Conservation (phyloP, 2,888 invertebrate genomes). For the Pristionchus maxplancki region DNA sequence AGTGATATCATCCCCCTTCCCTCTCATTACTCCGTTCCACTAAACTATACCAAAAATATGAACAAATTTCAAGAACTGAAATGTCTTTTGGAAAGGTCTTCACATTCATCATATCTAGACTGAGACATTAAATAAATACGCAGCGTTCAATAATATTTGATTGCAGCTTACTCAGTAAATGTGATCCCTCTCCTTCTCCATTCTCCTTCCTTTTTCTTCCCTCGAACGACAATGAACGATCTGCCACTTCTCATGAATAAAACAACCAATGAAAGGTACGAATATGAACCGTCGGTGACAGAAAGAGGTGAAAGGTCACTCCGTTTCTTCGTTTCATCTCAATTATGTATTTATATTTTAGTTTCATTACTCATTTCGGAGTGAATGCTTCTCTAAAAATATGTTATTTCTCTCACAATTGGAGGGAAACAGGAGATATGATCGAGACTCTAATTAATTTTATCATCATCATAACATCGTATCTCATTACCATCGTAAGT, state of each 20-base stretch:
- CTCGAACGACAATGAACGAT: slow-evolving; percentile 11
- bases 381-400: not conserved
- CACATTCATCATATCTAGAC: not conserved
- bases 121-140: too few species aligned
- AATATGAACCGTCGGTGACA: not conserved
- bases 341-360: not conserved
- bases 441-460: not conserved
- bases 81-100: not conserved
- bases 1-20: not conserved
- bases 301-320: not conserved
- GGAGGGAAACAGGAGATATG: slow-evolving; percentile 44
- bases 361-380: slow-evolving; percentile 17
- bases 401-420: slow-evolving; percentile 30
- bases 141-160: not conserved
- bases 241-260: not conserved
- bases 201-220: not conserved
- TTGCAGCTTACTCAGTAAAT: slow-evolving; percentile 22
- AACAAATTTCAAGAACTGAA: not conserved
- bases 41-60: not conserved
- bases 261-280: not conserved
- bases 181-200: slow-evolving; percentile 21
- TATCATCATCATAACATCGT: not conserved
- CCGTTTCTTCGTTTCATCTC: not conserved
- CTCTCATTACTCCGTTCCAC: not conserved
- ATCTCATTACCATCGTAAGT: slow-evolving; percentile 42